phyloP scores from a whole-genome alignment of 2,113 vertebrate genomes.

The Cyprinodon variegatus region DNA sequence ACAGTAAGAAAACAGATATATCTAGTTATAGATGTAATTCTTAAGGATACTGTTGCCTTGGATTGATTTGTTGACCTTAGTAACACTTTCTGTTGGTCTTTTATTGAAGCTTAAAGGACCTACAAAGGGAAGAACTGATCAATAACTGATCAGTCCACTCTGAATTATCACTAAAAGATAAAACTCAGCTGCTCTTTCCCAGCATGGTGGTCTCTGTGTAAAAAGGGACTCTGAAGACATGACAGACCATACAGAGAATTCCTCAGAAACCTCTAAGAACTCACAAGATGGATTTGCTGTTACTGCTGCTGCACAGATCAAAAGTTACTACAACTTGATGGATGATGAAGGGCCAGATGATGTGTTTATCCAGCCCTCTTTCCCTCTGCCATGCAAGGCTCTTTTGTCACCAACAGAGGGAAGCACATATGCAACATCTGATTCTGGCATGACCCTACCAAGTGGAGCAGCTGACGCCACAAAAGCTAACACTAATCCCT shows the following conservation, averaged over 20 bases:
- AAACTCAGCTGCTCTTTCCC: constrained; percentile 1
- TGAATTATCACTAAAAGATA: constrained; percentile 11
- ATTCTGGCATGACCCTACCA: constrained; percentile 45
- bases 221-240: constrained; percentile 21
- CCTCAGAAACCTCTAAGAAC: background rate
- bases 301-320: background rate
- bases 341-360: constrained; percentile 42
- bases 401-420: constrained; percentile 42
- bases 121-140: background rate
- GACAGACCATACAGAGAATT: constrained; percentile 6
- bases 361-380: constrained; percentile 32
- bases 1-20: background rate
- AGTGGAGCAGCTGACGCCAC: constrained; percentile 55
- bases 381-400: background rate
- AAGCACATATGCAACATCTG: constrained; percentile 15
- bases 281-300: background rate
- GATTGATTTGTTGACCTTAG: background rate
- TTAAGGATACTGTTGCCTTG: background rate
- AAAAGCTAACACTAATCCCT: constrained; percentile 63
- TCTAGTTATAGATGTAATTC: background rate
- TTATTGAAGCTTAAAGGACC: constrained; percentile 9
- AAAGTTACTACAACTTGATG: constrained; percentile 27
- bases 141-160: constrained; percentile 12
- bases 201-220: constrained; percentile 36
- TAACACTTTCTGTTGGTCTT: constrained; percentile 18